A percentile compares a stretch with the other conserved stretches of the same genome.
phyloP scores from a whole-genome alignment of 2,113 vertebrate genomes.

The Sigmodon hispidus region DNA sequence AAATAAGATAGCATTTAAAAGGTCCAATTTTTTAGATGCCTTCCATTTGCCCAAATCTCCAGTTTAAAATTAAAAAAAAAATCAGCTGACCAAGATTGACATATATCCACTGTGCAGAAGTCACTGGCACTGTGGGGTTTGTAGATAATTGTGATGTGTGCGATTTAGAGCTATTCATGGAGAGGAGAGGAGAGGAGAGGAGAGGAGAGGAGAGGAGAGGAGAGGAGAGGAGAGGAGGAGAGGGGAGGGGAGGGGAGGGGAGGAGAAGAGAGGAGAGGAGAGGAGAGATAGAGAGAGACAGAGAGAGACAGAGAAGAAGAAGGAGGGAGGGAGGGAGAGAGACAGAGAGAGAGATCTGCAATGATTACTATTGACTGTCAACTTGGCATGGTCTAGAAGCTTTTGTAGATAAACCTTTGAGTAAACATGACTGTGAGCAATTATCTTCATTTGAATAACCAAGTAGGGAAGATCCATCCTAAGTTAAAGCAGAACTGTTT shows the following conservation, averaged over 20 bases:
- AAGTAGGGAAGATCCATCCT: neutral
- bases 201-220: neutral
- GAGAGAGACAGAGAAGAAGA: too few species aligned
- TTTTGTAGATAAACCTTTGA: neutral
- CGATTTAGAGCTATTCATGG: neutral
- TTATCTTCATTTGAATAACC: neutral
- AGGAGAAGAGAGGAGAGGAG: fast-evolving
- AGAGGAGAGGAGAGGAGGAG: neutral
- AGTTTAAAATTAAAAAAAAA: neutral
- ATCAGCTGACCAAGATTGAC: neutral
- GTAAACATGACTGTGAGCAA: neutral
- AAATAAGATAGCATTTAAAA: neutral
- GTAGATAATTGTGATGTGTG: neutral
- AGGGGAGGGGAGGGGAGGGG: neutral
- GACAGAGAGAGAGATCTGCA: neutral
- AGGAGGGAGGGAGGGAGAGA: too few species aligned
- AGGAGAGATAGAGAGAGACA: fast-evolving
- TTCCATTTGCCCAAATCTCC: neutral
- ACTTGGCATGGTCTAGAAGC: neutral
- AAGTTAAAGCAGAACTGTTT: neutral
- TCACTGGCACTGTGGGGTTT: neutral
- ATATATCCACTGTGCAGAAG: neutral
- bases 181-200: too few species aligned
- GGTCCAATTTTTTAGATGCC: neutral
- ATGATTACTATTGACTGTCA: neutral